phyloP scores from a whole-genome alignment of 2,888 invertebrate genomes.

The Pseudanteris insignis region DNA sequence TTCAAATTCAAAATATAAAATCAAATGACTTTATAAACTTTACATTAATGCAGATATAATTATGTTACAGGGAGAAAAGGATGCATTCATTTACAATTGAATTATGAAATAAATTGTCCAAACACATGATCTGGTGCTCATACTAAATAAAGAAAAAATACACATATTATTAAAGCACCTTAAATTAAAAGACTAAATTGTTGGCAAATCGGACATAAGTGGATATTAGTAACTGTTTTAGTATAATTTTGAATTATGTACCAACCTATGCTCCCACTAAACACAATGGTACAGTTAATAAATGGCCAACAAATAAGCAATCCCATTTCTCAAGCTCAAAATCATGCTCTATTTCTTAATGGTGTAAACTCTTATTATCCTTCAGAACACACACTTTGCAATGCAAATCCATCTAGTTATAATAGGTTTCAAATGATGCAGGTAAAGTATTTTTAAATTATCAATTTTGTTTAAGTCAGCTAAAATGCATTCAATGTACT shows the following conservation, averaged over 20 bases:
- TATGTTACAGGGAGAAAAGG: too few relatives aligned
- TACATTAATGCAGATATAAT: too few relatives aligned
- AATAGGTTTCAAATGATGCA: slow-evolving; percentile 57
- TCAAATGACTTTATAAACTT: too few relatives aligned
- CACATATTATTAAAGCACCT: slow-evolving; percentile 6
- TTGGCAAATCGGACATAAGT: slow-evolving; percentile 8
- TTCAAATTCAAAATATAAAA: too few relatives aligned
- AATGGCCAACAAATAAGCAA: slow-evolving; percentile 58
- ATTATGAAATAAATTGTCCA: too few relatives aligned
- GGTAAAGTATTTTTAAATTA: too few relatives aligned
- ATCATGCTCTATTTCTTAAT: slow-evolving; percentile 51
- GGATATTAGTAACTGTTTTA: slow-evolving; percentile 22
- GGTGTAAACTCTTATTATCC: slow-evolving; percentile 52
- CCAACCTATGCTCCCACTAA: slow-evolving; percentile 59
- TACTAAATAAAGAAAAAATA: not conserved
- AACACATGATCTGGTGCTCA: not conserved
- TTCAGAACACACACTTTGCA: slow-evolving; percentile 53
- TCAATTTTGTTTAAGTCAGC: too few relatives aligned
- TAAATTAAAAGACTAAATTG: too few relatives aligned
- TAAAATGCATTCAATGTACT: too few relatives aligned
- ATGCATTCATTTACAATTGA: too few relatives aligned
- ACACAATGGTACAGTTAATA: slow-evolving; percentile 62
- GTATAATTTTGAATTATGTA: slow-evolving; percentile 56
- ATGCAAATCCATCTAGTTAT: slow-evolving; percentile 51
- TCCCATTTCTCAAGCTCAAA: slow-evolving; percentile 54